A percentile compares a stretch with the other conserved stretches of the same genome.
Conservation (phyloP, 2,888 invertebrate genomes). For the Muscina levida region DNA sequence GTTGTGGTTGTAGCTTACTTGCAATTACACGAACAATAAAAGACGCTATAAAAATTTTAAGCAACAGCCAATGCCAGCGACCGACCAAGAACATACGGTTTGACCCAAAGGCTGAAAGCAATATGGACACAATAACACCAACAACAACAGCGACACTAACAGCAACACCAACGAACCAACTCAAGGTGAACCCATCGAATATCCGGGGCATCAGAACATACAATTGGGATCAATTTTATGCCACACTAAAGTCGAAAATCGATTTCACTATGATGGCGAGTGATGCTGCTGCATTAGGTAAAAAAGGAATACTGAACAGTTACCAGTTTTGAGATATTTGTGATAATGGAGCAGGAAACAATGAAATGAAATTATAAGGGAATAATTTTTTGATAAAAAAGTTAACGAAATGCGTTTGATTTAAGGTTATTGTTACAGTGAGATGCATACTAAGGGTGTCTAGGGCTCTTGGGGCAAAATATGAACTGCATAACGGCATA, state of each 20-base stretch:
- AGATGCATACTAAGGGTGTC: too few relatives aligned
- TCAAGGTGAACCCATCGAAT: conserved; percentile 12
- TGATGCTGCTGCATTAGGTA: background rate
- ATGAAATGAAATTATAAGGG: too few relatives aligned
- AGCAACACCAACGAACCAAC: conserved; percentile 5
- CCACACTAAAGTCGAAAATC: background rate
- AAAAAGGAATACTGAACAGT: too few relatives aligned
- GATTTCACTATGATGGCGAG: background rate
- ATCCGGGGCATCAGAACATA: background rate
- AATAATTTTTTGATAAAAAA: too few relatives aligned
- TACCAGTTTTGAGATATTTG: too few relatives aligned
- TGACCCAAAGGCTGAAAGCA: conserved; percentile 31
- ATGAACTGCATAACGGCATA: too few relatives aligned
- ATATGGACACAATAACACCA: conserved; percentile 20
- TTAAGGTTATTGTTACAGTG: too few relatives aligned
- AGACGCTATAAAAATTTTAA: conserved; percentile 6
- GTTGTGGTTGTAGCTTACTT: conserved; percentile 10
- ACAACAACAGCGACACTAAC: background rate
- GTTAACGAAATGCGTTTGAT: too few relatives aligned
- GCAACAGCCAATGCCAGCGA: background rate
- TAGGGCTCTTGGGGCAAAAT: too few relatives aligned
- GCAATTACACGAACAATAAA: background rate
- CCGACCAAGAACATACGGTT: background rate
- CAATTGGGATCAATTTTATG: conserved; percentile 1
- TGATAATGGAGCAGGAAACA: too few relatives aligned